Conservation (phyloP, 2,113 vertebrate species). For the Sander vitreus region DNA sequence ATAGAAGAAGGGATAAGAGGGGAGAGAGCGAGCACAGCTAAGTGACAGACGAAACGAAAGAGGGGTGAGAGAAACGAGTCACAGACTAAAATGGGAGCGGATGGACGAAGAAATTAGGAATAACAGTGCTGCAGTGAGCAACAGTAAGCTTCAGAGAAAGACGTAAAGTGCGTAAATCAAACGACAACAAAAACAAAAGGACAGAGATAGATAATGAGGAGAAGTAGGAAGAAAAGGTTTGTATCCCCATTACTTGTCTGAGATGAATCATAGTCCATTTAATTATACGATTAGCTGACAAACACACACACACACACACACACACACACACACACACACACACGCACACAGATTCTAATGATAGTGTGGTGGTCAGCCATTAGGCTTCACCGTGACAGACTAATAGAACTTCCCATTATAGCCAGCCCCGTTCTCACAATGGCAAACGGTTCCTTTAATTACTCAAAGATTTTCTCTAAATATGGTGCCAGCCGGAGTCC, state of each 20-base stretch:
- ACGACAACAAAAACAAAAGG: slow-evolving; percentile 35
- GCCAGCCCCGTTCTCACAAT: slow-evolving; percentile 55
- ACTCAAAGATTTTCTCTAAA: slow-evolving; percentile 77
- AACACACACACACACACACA: slow-evolving; percentile 33
- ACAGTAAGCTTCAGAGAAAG: slow-evolving; percentile 18
- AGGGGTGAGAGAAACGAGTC: slow-evolving; percentile 22
- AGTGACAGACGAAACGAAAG: slow-evolving; percentile 40
- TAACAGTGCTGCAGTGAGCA: slow-evolving; percentile 14
- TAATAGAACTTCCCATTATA: slow-evolving; percentile 75
- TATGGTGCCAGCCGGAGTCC: slow-evolving; percentile 66
- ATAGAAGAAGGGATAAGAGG: slow-evolving; percentile 20
- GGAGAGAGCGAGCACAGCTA: slow-evolving; percentile 13
- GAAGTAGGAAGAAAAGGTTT: slow-evolving; percentile 32
- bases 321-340: slow-evolving; percentile 32
- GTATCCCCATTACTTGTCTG: slow-evolving; percentile 47
- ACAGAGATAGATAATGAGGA: slow-evolving; percentile 41
- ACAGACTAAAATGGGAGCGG: slow-evolving; percentile 28
- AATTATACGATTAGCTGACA: slow-evolving; percentile 60
- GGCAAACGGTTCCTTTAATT: slow-evolving; percentile 78
- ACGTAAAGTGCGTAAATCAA: slow-evolving; percentile 37
- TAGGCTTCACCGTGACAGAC: slow-evolving; percentile 57
- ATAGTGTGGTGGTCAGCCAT: slow-evolving; percentile 60
- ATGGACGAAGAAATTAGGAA: slow-evolving; percentile 36
- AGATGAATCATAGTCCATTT: slow-evolving; percentile 67
- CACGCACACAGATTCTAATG: slow-evolving; percentile 61